Base-by-base conservation (phyloP, 1,140 invertebrate species). In the Drosophila parvula region DNA sequence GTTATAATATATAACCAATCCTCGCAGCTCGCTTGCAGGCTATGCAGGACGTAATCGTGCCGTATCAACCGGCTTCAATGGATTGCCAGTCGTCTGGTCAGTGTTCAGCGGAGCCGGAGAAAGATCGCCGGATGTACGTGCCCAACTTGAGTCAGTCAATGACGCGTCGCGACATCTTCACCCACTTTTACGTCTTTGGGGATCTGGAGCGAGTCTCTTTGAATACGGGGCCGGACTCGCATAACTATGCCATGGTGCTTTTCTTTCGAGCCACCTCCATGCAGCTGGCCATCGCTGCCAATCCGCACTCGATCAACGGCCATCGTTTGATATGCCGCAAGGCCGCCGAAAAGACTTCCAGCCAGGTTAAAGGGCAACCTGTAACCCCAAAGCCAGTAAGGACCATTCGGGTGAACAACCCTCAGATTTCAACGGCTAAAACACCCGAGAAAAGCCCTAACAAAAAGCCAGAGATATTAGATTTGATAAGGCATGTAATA, bases 111-210 rank as follows among this genome's bases (percentile, higher is more conserved):
- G 51, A 53, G 32, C 18, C 32, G 18, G 51, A 53, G 18, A 53
- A 53, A 2, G 51, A 53, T 38, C 51, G 51, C 18, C 32, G 51
- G 8, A 9, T 53, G 32, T 53, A 53, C 7, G 51, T 53, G 12
- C 51, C 51, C 4, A 22, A 18, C 18, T 38, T 55, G 14, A 55
- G 8, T 38, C 18, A 10, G 18, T 55, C 51, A 1, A 18, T 55
- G 8, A 55, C 51, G 8, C 51, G 12, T 18, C 51, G 51, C 18
- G 51, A 55, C 34, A 55, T 55, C 8, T 55, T 55, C 18, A 14
- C 12, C 7, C 18, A 55, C 34, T 55, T 55, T 8, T 27, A 18
- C 18, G 18, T 12, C 8, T 55, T 27, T 27, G 51, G 51, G 8
- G 51, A 14, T 27, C 34, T 55, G 8, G 51, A 55, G 34, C 18